A percentile compares a stretch with the other conserved stretches of the same genome.
Evolutionary conservation across 2,888 invertebrate genomes (phyloP).

Genomic region (Drosophila infuscata): DNA sequence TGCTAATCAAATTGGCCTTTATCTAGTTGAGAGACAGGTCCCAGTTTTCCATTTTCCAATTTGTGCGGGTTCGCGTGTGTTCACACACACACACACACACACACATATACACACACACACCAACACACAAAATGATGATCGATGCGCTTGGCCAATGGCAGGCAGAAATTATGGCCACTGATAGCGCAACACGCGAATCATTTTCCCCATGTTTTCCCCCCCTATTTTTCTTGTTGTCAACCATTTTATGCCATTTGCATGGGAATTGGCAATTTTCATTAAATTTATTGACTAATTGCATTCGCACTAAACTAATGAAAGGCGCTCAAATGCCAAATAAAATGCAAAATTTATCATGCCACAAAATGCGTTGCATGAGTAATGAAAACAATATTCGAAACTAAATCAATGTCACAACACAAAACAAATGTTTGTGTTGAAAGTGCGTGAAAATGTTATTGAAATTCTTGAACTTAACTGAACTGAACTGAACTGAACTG

Average conservation of each 20-base stretch:
- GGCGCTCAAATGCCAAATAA: slow-evolving; percentile 68
- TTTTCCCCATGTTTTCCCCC: background rate
- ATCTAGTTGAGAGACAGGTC: slow-evolving; percentile 21
- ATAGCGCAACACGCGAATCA: slow-evolving; percentile 58
- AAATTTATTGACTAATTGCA: slow-evolving; percentile 80
- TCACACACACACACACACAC: slow-evolving; percentile 15
- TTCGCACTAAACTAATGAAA: slow-evolving; percentile 67
- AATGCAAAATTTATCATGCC: slow-evolving; percentile 71
- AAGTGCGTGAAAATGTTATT: slow-evolving; percentile 38
- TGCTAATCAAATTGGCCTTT: slow-evolving; percentile 42
- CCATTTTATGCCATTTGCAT: slow-evolving; percentile 66
- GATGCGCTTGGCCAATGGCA: slow-evolving; percentile 55
- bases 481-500: background rate
- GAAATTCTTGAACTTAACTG: slow-evolving; percentile 4
- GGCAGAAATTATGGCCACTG: slow-evolving; percentile 64
- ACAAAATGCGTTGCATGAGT: slow-evolving; percentile 29
- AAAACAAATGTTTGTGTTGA: background rate
- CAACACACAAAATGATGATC: slow-evolving; percentile 53
- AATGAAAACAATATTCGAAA: slow-evolving; percentile 25
- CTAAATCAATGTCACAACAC: slow-evolving; percentile 58
- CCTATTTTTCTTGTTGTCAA: slow-evolving; percentile 23
- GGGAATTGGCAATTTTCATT: slow-evolving; percentile 70
- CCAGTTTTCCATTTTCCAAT: slow-evolving; percentile 60
- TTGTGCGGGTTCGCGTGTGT: slow-evolving; percentile 40
- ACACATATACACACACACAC: background rate